Percentiles rank a stretch among this genome's conserved stretches.
Conservation (phyloP, 2,888 invertebrate genomes). For the Arenicola marina region DNA sequence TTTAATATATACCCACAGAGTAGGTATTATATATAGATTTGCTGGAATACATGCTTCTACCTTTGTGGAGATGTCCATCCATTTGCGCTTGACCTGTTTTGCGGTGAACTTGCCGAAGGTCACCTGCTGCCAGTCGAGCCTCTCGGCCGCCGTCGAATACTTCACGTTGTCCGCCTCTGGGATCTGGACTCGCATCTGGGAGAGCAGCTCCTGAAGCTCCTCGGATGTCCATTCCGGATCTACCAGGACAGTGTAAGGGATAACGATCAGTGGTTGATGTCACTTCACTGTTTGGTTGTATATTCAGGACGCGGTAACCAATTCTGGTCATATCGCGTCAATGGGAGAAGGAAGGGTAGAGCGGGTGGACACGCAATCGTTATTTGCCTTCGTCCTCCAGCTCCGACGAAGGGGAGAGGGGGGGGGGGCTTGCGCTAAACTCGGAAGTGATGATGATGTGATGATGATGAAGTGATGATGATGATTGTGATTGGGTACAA, state of each 20-base stretch:
- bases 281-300: too few relatives aligned
- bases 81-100: conserved; percentile 64
- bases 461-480: too few relatives aligned
- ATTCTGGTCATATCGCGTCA: too few relatives aligned
- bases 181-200: conserved; percentile 60
- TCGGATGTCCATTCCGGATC: conserved; percentile 57
- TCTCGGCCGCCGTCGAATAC: conserved; percentile 61
- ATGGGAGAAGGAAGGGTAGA: background rate
- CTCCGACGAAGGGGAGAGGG: too few relatives aligned
- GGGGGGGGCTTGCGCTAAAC: too few relatives aligned
- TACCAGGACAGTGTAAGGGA: background rate
- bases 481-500: too few relatives aligned
- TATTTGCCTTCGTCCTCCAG: too few relatives aligned
- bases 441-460: too few relatives aligned
- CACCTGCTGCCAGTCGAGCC: conserved; percentile 63
- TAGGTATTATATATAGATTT: too few relatives aligned
- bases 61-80: conserved; percentile 52
- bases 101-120: conserved; percentile 63
- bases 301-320: too few relatives aligned
- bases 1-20: too few relatives aligned
- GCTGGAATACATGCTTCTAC: conserved; percentile 22
- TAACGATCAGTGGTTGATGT: background rate
- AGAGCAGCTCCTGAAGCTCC: conserved; percentile 62
- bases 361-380: background rate
- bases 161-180: conserved; percentile 63